phyloP scores from a whole-genome alignment of 2,888 invertebrate species.

The Eremobia ochroleuca region DNA sequence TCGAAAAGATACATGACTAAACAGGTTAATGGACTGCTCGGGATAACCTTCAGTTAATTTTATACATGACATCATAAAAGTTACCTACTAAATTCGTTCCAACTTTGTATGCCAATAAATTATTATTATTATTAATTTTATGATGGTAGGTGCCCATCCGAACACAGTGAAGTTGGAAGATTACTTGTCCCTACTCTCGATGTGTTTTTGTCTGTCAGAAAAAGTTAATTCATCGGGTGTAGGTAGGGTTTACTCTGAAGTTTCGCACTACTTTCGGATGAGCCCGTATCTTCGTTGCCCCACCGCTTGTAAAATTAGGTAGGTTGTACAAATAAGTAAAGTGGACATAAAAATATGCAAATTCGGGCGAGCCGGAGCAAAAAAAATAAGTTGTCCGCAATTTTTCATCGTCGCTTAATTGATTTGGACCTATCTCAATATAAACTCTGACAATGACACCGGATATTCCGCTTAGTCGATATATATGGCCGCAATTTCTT shows the following conservation, averaged over 20 bases:
- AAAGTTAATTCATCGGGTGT: no score
- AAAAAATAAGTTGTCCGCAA: background rate
- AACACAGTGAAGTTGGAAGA: background rate
- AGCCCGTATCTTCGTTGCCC: background rate
- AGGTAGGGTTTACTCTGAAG: no score
- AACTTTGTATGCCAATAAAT: no score
- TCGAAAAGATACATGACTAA: conserved; percentile 5
- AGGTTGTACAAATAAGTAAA: background rate
- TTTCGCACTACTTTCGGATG: no score
- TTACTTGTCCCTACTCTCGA: no score
- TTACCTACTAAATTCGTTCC: background rate
- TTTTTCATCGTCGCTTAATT: background rate
- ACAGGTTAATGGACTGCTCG: background rate
- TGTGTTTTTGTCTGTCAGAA: no score
- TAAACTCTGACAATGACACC: no score
- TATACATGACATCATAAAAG: no score
- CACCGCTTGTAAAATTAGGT: background rate
- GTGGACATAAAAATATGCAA: background rate
- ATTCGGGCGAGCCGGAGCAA: background rate
- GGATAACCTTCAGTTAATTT: background rate
- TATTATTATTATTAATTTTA: no score
- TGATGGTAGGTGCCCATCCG: background rate
- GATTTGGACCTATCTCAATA: conserved; percentile 25
- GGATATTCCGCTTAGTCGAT: background rate
- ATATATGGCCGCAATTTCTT: background rate